Percentiles rank a stretch among this genome's conserved stretches.
Conservation (phyloP, 2,113 vertebrate species). For the Aegotheles bennettii region DNA sequence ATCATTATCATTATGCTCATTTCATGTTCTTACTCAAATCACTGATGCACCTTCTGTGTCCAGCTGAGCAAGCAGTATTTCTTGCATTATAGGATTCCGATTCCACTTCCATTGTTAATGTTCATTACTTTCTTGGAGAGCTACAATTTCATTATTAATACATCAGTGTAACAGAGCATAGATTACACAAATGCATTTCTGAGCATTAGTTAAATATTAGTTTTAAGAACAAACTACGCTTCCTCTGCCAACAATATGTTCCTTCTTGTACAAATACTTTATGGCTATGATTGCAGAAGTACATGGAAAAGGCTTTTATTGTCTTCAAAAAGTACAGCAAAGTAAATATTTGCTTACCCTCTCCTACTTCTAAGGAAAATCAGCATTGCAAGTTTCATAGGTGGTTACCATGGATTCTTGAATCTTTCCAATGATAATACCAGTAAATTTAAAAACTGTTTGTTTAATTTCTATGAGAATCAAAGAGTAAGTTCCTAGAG, state of each 20-base stretch:
- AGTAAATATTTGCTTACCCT: not conserved
- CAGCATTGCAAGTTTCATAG: not conserved
- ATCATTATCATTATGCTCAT: constrained; percentile 1
- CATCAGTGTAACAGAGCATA: constrained; percentile 44
- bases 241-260: not conserved
- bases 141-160: constrained; percentile 67
- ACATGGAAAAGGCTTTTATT: not conserved
- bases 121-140: constrained; percentile 61
- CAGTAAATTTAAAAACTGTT: not conserved
- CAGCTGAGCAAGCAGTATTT: constrained; percentile 66
- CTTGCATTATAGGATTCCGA: constrained; percentile 60
- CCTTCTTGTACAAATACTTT: not conserved
- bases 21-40: constrained; percentile 38
- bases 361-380: not conserved
- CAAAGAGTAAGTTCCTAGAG: not conserved
- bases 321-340: not conserved
- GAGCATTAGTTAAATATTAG: constrained; percentile 49
- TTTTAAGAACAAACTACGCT: constrained; percentile 17
- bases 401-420: not conserved
- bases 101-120: constrained; percentile 44
- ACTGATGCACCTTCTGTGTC: constrained; percentile 24
- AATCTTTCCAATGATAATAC: not conserved
- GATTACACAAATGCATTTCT: constrained; percentile 47
- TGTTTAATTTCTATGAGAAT: not conserved
- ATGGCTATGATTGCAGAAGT: not conserved